phyloP scores from a whole-genome alignment of 2,888 invertebrate species.

The Apantesis nais region DNA sequence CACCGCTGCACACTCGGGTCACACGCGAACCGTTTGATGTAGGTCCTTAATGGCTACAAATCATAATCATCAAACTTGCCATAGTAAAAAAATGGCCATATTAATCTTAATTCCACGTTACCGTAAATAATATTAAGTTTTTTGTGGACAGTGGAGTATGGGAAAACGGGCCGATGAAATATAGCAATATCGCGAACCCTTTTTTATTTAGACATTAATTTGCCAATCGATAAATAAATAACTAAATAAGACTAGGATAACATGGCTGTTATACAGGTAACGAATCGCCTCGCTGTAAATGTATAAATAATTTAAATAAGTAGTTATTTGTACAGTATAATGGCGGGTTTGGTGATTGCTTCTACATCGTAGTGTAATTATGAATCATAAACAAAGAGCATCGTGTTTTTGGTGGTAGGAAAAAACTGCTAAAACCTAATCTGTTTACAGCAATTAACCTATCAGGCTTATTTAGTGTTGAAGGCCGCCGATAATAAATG shows the following conservation, averaged over 20 bases:
- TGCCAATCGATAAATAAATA: slow-evolving; percentile 73
- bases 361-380: slow-evolving; percentile 79
- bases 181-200: slow-evolving; percentile 60
- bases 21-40: slow-evolving; percentile 73
- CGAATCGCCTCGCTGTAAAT: slow-evolving; percentile 68
- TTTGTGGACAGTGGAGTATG: slow-evolving; percentile 58
- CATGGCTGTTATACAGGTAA: slow-evolving; percentile 61
- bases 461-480: slow-evolving; percentile 78
- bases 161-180: slow-evolving; percentile 65
- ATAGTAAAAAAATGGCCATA: slow-evolving; percentile 67
- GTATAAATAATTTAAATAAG: slow-evolving; percentile 77
- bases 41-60: slow-evolving; percentile 76
- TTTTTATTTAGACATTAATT: slow-evolving; percentile 64
- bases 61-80: slow-evolving; percentile 64
- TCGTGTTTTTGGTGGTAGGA: slow-evolving; percentile 60
- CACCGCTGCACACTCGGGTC: slow-evolving; percentile 61
- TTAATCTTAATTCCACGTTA: slow-evolving; percentile 77
- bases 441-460: slow-evolving; percentile 82
- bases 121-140: slow-evolving; percentile 62
- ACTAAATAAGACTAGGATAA: slow-evolving; percentile 58
- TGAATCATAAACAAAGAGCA: slow-evolving; percentile 80
- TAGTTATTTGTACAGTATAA: slow-evolving; percentile 83
- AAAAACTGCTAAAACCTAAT: slow-evolving; percentile 82
- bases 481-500: slow-evolving; percentile 75
- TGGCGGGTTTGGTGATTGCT: slow-evolving; percentile 81